phyloP scores from a whole-genome alignment of 2,797 vertebrate species.

The Eulemur mongoz region DNA sequence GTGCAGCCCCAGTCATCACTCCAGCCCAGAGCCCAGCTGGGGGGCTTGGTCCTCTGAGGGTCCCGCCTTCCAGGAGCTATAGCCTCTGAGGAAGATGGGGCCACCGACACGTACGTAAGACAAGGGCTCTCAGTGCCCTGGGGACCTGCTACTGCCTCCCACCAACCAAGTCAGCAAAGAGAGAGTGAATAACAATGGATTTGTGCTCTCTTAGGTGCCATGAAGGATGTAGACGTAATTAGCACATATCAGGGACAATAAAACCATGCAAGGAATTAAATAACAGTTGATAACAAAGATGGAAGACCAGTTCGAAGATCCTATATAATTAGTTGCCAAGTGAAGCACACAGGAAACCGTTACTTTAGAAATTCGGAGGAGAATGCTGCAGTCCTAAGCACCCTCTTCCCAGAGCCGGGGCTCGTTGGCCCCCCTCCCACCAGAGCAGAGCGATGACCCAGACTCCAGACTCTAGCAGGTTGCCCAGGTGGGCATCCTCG shows the following conservation, averaged over 20 bases:
- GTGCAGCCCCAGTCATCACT: neutral
- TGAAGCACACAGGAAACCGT: neutral
- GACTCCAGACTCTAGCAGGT: neutral
- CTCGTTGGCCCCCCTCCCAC: neutral
- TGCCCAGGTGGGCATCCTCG: neutral
- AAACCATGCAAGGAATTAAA: neutral
- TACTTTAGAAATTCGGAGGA: constrained; percentile 4
- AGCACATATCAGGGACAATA: neutral
- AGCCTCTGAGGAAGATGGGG: neutral
- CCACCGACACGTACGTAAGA: neutral
- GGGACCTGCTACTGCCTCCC: neutral
- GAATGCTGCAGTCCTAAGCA: neutral
- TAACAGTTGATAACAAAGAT: neutral
- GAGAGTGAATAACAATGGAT: neutral
- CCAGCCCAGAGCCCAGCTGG: neutral
- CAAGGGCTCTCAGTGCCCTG: neutral
- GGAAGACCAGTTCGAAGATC: neutral
- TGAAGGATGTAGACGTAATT: neutral
- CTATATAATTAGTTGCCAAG: neutral
- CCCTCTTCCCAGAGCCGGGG: neutral
- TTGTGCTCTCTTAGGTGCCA: neutral
- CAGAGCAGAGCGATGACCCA: neutral
- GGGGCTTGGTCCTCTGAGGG: neutral
- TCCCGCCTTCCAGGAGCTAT: neutral
- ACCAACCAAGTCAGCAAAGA: neutral